Conservation (phyloP, 2,888 invertebrate genomes). For the Cheilosia soror region DNA sequence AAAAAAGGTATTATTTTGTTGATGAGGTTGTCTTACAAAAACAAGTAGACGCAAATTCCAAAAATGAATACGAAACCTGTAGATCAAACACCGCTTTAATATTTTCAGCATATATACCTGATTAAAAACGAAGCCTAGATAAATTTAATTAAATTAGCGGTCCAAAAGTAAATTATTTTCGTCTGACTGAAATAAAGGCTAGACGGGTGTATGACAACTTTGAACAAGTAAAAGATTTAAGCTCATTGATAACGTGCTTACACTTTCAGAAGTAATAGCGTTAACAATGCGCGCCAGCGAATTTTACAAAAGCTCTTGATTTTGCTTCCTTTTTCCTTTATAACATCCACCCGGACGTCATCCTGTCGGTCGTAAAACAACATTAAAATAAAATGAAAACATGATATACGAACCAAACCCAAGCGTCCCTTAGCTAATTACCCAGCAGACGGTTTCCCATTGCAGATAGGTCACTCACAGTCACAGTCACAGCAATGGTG, state of each 20-base stretch:
- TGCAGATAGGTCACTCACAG: constrained; percentile 24
- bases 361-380: constrained; percentile 33
- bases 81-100: too few relatives aligned
- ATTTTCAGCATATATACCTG: too few relatives aligned
- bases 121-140: neutral
- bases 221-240: constrained; percentile 36
- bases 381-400: constrained; percentile 19
- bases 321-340: neutral
- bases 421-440: constrained; percentile 50
- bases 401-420: constrained; percentile 15
- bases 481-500: constrained; percentile 11
- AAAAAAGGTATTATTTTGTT: too few relatives aligned
- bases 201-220: neutral
- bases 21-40: too few relatives aligned
- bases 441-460: constrained; percentile 23
- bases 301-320: constrained; percentile 18
- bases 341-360: neutral
- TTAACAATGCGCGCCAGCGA: constrained; percentile 7
- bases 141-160: neutral
- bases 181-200: neutral
- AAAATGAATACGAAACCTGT: too few relatives aligned
- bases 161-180: neutral
- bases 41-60: too few relatives aligned
- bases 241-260: constrained; percentile 41
- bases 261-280: constrained; percentile 7